phyloP scores from a whole-genome alignment of 35 echinoderm and acorn worm genomes.

The Lytechinus variegatus region DNA sequence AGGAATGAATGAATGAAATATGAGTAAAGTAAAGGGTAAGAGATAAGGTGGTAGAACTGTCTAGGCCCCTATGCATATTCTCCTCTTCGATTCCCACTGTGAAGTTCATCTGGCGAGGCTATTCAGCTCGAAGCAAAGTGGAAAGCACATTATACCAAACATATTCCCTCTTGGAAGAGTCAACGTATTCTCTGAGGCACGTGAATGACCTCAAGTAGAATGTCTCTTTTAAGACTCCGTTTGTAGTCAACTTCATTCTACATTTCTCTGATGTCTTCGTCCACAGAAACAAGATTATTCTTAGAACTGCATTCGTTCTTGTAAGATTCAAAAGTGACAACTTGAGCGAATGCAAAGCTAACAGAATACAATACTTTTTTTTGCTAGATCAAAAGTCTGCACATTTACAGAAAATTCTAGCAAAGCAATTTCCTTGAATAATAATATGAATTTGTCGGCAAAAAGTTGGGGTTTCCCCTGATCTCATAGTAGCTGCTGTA shows the following conservation, averaged over 20 bases:
- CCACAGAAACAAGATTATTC: neutral
- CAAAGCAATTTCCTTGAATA: neutral
- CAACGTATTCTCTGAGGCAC: neutral
- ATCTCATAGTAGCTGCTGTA: neutral
- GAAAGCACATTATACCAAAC: neutral
- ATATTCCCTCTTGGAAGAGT: neutral
- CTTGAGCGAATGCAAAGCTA: neutral
- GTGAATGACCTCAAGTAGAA: neutral
- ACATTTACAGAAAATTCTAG: neutral
- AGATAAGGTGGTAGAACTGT: neutral
- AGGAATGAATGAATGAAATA: neutral
- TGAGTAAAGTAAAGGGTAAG: neutral
- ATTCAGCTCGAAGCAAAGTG: neutral
- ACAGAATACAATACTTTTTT: neutral
- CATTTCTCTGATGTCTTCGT: neutral
- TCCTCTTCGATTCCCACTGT: neutral
- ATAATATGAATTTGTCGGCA: neutral
- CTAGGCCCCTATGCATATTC: neutral
- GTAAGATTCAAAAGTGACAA: neutral
- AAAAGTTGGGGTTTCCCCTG: neutral
- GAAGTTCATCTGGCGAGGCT: neutral
- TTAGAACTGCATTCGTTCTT: neutral
- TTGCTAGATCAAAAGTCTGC: neutral
- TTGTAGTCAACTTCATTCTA: neutral
- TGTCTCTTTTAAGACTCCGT: neutral